Evolutionary conservation across 2,888 invertebrate species (phyloP), one percentile per base, ranked within the genome.

Genomic region (Apotomis turbidana): DNA sequence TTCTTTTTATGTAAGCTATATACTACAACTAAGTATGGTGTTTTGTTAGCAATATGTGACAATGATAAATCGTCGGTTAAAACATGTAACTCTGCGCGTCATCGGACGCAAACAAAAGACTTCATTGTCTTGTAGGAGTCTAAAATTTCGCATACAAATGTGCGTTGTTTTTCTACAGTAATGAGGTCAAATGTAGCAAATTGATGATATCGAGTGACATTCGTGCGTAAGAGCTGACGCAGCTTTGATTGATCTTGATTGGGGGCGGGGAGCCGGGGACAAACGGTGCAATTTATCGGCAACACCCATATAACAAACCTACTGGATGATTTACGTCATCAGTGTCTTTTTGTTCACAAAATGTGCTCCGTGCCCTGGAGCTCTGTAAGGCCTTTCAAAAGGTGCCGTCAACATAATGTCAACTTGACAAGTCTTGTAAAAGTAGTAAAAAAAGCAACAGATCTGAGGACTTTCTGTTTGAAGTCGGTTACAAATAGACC

Each of bases 231-330:
- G 76, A 78, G 78, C 76, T 76, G 79, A 77, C 80, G 79, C 70
- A 60, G 73, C 77, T 71, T 76, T 81, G 80, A 87, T 86, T 87
- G 84, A 83, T 81, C 75, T 81, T 85, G 80, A 87, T 87, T 86
- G 82, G 78, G 76, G 81, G 82, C 84, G 80, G 80, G 77, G 58
- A 27, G 79, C 80, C 78, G 27, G 27, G 27, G 27, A 75, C 79
- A 74, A 77, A 73, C 78, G 80, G 81, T 83, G 76, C 78, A 70
- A 83, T 81, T 82, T 83, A 82, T 83, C 78, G 46, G 55, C 66
- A 27, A 46, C 44, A 46, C 66, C 46, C 44, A n/a, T 44, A n/a
- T 57, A 55, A 27, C 27, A 3, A 55, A 36, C 27, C 27, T 3
- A 57, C 15, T 12, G 3, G 12, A 13, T 10, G 9, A 6, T 27